Evolutionary conservation across 2,888 invertebrate species (phyloP).

Genomic region (Cabera pusaria): DNA sequence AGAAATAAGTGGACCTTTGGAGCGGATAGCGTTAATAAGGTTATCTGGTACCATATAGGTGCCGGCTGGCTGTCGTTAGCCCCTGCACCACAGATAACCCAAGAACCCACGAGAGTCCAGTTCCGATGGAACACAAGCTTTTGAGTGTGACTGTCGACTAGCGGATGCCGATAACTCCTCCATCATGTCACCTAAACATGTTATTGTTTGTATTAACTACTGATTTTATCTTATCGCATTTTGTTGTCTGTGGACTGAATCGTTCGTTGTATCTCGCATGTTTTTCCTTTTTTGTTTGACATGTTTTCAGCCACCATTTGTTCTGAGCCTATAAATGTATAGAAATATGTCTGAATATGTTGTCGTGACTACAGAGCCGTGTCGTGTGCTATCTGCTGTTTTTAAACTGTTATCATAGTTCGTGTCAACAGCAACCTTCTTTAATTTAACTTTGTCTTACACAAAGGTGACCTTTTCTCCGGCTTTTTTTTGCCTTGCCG

Average conservation of each 20-base stretch:
- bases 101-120: no score
- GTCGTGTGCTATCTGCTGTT: neutral
- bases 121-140: neutral
- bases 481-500: no score
- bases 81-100: conserved; percentile 21
- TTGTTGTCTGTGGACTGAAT: no score
- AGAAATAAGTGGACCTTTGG: conserved; percentile 31
- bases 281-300: no score
- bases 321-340: no score
- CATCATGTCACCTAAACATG: conserved; percentile 3
- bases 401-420: neutral
- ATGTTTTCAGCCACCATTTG: no score
- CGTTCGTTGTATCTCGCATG: no score
- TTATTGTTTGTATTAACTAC: conserved; percentile 11
- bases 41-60: conserved; percentile 26
- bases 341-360: no score
- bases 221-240: conserved; percentile 9
- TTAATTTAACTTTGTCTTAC: conserved; percentile 6
- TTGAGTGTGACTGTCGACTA: conserved; percentile 7
- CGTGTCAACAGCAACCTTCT: neutral
- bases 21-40: conserved; percentile 31
- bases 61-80: conserved; percentile 16
- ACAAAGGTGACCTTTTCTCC: no score
- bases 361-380: no score
- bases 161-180: conserved; percentile 13